A percentile compares a stretch with the other conserved stretches of the same genome.
phyloP scores from a whole-genome alignment of 1,140 invertebrate genomes.

The Drosophila funebris region DNA sequence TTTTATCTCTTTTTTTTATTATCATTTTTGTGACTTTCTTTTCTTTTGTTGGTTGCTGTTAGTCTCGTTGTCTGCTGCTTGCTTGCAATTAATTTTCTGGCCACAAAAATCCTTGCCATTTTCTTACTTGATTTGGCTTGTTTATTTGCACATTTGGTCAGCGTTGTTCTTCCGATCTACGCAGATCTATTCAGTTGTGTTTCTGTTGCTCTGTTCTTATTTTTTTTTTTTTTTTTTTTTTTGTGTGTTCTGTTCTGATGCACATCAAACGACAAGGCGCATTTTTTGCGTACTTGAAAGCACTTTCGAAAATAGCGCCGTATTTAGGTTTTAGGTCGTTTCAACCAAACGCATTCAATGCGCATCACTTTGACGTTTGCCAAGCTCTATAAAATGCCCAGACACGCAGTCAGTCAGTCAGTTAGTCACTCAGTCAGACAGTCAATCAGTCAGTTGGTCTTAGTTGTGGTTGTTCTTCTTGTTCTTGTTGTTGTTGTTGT shows the following conservation, averaged over 20 bases:
- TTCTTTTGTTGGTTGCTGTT: slow-evolving; percentile 44
- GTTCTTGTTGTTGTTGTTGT: slow-evolving; percentile 3
- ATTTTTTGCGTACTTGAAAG: slow-evolving; percentile 57
- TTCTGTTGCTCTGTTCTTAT: slow-evolving; percentile 1
- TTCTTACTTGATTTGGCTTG: slow-evolving; percentile 48
- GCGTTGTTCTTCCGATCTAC: slow-evolving; percentile 1
- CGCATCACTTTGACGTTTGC: slow-evolving; percentile 64
- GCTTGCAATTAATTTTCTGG: slow-evolving; percentile 69
- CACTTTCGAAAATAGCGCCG: slow-evolving; percentile 59
- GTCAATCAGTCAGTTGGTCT: slow-evolving; percentile 35
- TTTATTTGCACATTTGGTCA: slow-evolving; percentile 51
- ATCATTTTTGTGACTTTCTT: slow-evolving; percentile 33
- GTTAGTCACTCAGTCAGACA: slow-evolving; percentile 1
- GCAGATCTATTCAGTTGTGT: background rate
- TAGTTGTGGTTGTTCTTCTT: slow-evolving; percentile 11
- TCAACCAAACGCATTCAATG: slow-evolving; percentile 57
- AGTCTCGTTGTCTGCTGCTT: slow-evolving; percentile 3
- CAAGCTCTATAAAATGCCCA: slow-evolving; percentile 51
- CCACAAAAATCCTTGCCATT: slow-evolving; percentile 44
- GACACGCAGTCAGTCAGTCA: slow-evolving; percentile 4
- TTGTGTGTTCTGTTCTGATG: slow-evolving; percentile 12
- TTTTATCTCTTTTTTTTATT: slow-evolving; percentile 27
- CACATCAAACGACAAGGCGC: slow-evolving; percentile 52
- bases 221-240: background rate
- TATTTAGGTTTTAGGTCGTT: slow-evolving; percentile 69